Base-by-base conservation (phyloP, 2,797 vertebrate genomes). In the Spondyliosoma cantharus region DNA sequence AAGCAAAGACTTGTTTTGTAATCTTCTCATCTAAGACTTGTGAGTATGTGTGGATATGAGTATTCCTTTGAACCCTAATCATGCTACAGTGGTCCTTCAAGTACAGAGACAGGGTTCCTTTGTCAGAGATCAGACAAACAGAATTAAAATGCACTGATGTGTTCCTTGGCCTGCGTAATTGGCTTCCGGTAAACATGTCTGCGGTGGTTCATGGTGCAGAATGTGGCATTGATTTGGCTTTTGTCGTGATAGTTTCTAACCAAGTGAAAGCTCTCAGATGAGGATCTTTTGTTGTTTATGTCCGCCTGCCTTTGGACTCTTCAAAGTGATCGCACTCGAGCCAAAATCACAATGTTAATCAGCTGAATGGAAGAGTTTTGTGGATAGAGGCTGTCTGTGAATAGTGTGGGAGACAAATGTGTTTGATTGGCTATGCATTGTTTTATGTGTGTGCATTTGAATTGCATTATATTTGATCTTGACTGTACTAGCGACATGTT, bases 41-140 rank as follows among this genome's bases (percentile, higher is more conserved):
- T 42, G 29, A 52, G 60, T 45, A 14, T 29, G 7, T 20, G 5
- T 37, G 46, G 50, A 70, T 46, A 8, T 15, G 25, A 66, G n/a
- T 49, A 17, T 70, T 53, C 9, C 27, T 52, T 59, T 43, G 20
- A 66, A 77, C 54, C 54, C 42, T 43, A 61, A 32, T 73, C 46
- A 57, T 37, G 15, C 19, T 25, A 57, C 3, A 71, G 13, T 24
- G 42, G 37, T 74, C 49, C 60, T 56, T 56, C 12, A 49, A 64
- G 62, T 22, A 4, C 65, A 56, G 50, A 69, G 74, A 68, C 54
- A 42, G 43, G 43, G 8, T 24, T 76, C 53, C 37, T 74, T 65
- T 68, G 76, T 85, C 86, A 76, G 83, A 76, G 71, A 78, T 80
- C 71, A 87, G 84, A 89, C 74, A 85, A 85, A 86, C 80, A 67